Percentiles rank a stretch among this genome's conserved stretches.
These are phyloP conservation scores for Euleptes europaea DNA, from an alignment of 2,113 vertebrate genomes.

Conservation along the genomic window DNA sequence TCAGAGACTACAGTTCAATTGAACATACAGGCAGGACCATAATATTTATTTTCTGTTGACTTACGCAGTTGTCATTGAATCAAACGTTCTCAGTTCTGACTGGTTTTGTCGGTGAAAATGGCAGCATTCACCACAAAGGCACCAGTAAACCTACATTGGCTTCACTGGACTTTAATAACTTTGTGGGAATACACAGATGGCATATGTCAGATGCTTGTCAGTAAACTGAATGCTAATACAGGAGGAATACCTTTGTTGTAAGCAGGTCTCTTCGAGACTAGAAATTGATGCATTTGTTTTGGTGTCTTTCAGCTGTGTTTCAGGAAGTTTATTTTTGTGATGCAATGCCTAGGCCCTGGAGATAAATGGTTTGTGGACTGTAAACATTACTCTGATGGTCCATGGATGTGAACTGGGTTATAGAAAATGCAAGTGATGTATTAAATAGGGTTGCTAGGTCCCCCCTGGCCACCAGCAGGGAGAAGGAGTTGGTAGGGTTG, in stretches of 20 bases:
- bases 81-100: neutral
- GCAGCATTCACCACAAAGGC: neutral
- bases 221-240: conserved; percentile 34
- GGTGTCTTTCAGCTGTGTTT: conserved; percentile 30
- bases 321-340: neutral
- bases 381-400: conserved; percentile 4
- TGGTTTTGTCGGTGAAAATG: neutral
- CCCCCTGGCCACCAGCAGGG: no score
- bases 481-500: no score
- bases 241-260: conserved; percentile 39
- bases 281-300: conserved; percentile 33
- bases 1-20: neutral
- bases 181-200: conserved; percentile 32
- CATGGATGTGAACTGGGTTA: neutral
- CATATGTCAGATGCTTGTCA: conserved; percentile 41
- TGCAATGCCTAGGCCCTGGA: neutral
- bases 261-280: conserved; percentile 24
- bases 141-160: neutral
- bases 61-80: neutral
- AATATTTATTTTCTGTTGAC: neutral
- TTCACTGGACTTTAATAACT: neutral
- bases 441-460: neutral
- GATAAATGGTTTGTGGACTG: neutral
- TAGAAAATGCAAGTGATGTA: neutral
- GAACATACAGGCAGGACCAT: neutral